Conservation (phyloP, 2,113 vertebrate species). For the Poeciliopsis turrubarensis region DNA sequence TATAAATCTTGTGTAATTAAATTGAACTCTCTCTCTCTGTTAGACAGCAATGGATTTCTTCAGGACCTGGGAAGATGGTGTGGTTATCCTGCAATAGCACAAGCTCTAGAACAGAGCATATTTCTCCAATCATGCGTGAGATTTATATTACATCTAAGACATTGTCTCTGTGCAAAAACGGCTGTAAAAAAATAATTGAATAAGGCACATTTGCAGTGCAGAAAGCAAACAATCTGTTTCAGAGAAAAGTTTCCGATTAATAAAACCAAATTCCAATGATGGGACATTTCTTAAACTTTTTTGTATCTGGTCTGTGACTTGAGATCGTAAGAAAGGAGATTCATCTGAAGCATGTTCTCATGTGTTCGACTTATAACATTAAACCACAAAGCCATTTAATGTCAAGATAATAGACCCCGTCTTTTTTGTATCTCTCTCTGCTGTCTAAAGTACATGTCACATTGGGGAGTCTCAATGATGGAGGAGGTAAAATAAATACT, state of each 20-base stretch:
- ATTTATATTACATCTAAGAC: conserved; percentile 1
- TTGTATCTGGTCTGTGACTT: no score
- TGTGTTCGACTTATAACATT: no score
- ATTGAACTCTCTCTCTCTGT: conserved; percentile 28
- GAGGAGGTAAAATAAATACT: not conserved
- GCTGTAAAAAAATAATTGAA: conserved; percentile 22
- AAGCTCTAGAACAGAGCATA: conserved; percentile 20
- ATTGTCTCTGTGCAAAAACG: conserved; percentile 32
- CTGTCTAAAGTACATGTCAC: no score
- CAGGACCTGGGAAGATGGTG: conserved; percentile 7
- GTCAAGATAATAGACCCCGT: no score
- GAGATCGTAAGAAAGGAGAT: no score
- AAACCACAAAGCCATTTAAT: no score
- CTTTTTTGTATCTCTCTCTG: no score
- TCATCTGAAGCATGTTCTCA: no score
- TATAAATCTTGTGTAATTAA: conserved; percentile 47
- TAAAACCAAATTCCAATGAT: no score
- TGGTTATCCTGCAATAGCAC: conserved; percentile 14
- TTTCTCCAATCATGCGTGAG: conserved; percentile 44
- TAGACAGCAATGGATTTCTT: conserved; percentile 10
- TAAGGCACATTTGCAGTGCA: conserved; percentile 34
- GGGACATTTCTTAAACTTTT: no score
- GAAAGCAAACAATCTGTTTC: no score
- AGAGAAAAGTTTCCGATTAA: no score
- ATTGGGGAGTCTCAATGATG: not conserved